Conservation (phyloP, 2,797 vertebrate species). For the Oryzias sinensis region DNA sequence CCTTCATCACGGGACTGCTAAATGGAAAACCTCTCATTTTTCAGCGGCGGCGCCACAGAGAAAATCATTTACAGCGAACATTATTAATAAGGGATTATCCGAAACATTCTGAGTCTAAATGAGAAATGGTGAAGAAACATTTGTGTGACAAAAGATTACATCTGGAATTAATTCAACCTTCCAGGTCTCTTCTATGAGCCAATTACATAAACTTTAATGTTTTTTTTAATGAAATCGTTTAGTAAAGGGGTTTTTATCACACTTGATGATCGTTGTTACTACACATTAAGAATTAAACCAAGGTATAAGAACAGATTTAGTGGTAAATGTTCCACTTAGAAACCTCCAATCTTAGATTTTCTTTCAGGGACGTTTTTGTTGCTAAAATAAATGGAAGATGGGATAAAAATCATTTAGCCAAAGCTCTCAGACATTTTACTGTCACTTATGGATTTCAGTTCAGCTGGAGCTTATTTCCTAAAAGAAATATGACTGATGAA, state of each 20-base stretch:
- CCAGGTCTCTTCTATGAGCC: conserved; percentile 11
- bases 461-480: no score
- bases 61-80: conserved; percentile 41
- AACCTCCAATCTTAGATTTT: neutral
- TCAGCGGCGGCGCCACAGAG: conserved; percentile 29
- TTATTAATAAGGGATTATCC: conserved; percentile 64
- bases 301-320: conserved; percentile 36
- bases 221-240: conserved; percentile 13
- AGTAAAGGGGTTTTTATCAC: neutral
- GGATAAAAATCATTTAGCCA: neutral
- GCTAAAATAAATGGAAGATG: conserved; percentile 8
- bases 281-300: conserved; percentile 12
- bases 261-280: conserved; percentile 39
- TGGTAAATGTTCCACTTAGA: conserved; percentile 25
- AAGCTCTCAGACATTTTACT: conserved; percentile 10
- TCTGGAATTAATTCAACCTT: conserved; percentile 48
- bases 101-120: conserved; percentile 49
- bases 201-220: conserved; percentile 12
- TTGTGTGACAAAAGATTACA: conserved; percentile 28
- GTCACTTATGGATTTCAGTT: neutral
- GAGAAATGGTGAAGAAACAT: conserved; percentile 25
- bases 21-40: conserved; percentile 59
- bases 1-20: conserved; percentile 64
- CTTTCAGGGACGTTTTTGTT: conserved; percentile 7
- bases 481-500: no score